phyloP scores from a whole-genome alignment of 2,797 vertebrate genomes.

The Acridotheres tristis region DNA sequence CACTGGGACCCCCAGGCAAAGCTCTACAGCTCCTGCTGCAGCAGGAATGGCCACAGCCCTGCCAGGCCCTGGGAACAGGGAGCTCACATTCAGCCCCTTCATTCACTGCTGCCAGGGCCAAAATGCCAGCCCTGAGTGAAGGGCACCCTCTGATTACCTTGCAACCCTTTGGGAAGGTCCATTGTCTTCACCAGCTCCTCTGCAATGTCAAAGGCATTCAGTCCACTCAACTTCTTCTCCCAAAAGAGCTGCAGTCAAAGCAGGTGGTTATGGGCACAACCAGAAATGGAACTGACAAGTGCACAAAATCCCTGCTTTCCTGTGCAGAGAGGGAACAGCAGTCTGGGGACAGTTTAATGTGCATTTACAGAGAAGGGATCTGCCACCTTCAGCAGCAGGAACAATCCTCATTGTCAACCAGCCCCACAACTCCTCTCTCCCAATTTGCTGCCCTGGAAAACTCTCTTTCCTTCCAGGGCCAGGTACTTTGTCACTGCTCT shows the following conservation, averaged over 20 bases:
- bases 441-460: neutral
- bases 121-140: neutral
- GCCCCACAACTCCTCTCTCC: neutral
- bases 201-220: slow-evolving; percentile 96
- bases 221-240: slow-evolving; percentile 97
- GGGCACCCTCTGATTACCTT: slow-evolving; percentile 79
- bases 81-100: neutral
- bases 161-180: slow-evolving; percentile 96
- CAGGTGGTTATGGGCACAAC: neutral
- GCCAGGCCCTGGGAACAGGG: neutral
- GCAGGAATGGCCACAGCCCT: neutral
- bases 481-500: neutral
- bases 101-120: neutral
- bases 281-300: neutral
- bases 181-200: slow-evolving; percentile 98
- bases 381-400: neutral
- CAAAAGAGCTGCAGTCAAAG: slow-evolving; percentile 88
- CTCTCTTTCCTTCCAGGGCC: neutral
- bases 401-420: neutral
- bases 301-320: neutral
- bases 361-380: neutral
- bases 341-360: neutral
- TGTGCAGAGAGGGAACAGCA: neutral
- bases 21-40: neutral
- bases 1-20: neutral